These are phyloP conservation scores for Orthosia gracilis DNA, from an alignment of 2,888 invertebrate genomes.

Conservation along the genomic window DNA sequence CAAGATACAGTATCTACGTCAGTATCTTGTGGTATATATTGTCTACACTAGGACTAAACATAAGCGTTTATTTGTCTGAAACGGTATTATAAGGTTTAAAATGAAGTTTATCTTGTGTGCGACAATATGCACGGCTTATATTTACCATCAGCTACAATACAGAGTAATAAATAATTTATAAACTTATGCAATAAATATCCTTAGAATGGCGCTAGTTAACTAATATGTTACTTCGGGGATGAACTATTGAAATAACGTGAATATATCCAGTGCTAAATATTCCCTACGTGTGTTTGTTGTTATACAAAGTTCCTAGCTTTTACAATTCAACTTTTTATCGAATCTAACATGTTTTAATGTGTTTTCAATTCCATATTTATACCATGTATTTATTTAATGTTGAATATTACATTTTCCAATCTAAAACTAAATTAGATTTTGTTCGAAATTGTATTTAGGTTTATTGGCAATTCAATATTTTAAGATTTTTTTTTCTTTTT, in stretches of 20 bases:
- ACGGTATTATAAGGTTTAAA: neutral
- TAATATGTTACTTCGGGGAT: constrained; percentile 28
- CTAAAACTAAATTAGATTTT: too few relatives aligned
- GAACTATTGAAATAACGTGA: constrained; percentile 49
- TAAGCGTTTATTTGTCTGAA: neutral
- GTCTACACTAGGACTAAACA: too few relatives aligned
- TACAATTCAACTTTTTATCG: neutral
- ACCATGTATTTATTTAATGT: too few relatives aligned
- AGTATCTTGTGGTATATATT: too few relatives aligned
- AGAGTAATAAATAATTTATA: constrained; percentile 50
- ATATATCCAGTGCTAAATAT: constrained; percentile 21
- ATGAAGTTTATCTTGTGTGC: neutral
- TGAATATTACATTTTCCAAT: too few relatives aligned
- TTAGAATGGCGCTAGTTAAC: constrained; percentile 44
- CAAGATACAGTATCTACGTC: neutral
- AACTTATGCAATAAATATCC: constrained; percentile 54
- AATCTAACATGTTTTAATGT: too few relatives aligned
- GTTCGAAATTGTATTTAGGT: too few relatives aligned
- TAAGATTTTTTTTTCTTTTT: too few relatives aligned
- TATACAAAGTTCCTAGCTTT: neutral
- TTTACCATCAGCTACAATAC: constrained; percentile 38
- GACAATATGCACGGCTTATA: constrained; percentile 15
- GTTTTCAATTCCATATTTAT: too few relatives aligned
- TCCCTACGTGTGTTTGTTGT: neutral
- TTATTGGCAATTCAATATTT: too few relatives aligned